phyloP scores from a whole-genome alignment of 2,888 invertebrate genomes.

The Euspilapteryx auroguttella region DNA sequence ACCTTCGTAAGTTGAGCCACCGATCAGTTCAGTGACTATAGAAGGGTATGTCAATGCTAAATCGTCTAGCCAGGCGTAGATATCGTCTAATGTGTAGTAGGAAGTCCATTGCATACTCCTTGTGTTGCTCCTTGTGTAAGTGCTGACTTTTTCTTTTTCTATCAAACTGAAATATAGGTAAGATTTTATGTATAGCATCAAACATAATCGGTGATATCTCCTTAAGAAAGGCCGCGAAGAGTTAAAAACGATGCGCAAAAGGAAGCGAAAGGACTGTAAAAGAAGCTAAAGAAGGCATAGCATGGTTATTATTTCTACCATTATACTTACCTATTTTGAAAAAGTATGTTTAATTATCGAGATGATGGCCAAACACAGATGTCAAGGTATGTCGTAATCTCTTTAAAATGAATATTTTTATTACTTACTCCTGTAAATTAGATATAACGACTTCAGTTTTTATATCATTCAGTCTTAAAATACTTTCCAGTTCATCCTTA shows the following conservation, averaged over 20 bases:
- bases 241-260: too few species aligned
- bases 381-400: too few species aligned
- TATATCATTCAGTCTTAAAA: slow-evolving; percentile 29
- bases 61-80: slow-evolving; percentile 60
- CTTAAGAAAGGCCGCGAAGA: too few species aligned
- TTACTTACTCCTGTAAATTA: slow-evolving; percentile 52
- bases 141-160: slow-evolving; percentile 37
- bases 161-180: slow-evolving; percentile 36
- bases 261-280: too few species aligned
- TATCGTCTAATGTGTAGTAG: slow-evolving; percentile 64
- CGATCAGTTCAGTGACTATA: slow-evolving; percentile 30
- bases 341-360: too few species aligned
- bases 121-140: slow-evolving; percentile 18
- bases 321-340: too few species aligned
- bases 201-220: too few species aligned
- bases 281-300: too few species aligned
- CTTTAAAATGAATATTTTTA: too few species aligned
- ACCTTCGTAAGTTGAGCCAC: slow-evolving; percentile 46
- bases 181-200: background rate
- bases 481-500: slow-evolving; percentile 23
- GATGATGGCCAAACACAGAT: too few species aligned
- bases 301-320: too few species aligned
- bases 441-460: slow-evolving; percentile 32
- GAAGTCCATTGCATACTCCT: slow-evolving; percentile 54
- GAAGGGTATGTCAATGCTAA: slow-evolving; percentile 40